Evolutionary conservation across 2,888 invertebrate species (phyloP), one percentile per base, ranked within the genome.

Genomic region (Anticlea derivata): DNA sequence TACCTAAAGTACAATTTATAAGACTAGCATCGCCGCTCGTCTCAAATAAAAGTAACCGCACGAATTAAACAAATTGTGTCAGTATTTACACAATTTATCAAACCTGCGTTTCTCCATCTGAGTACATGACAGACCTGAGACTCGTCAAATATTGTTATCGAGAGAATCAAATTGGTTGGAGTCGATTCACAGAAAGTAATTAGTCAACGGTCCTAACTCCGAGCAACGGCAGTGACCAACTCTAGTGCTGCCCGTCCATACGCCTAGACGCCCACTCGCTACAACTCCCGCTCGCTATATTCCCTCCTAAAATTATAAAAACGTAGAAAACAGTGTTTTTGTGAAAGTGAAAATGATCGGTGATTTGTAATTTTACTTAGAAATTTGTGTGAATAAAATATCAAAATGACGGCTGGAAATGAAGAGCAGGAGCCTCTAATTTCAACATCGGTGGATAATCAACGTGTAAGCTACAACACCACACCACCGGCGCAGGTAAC

Each of bases 381-480:
- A 33, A 46, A 29, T 37, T 51, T 49, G 26, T 34, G 37, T 23
- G 26, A 26, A 8, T 48, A 55, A 43, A 39, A 35, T 50, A 34
- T 50, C 33, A 84, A 74, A 66, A 91, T 91, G 91, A 88, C 90
- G 22, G 75, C 70, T 33, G 90, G 87, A 12, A 78, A 66, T 12
- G 91, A 92, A 52, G 92, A 92, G 51, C 90, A 91, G 17, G 91
- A 91, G 59, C 88, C 91, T 5, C 75, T 92, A 37, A 86, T 92
- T 61, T 78, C 81, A 5, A 68, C 89, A 11, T 86, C 90, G 7
- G 85, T 86, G 26, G 90, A 90, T 39, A 83, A 86, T 40, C 88
- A 89, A 56, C 77, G 87, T 31, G 89, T 86, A 35, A 58, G 82
- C 0, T 90, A 75, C 62, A 86, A 61, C 61, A 78, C 76, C 60